Evolutionary conservation across 2,113 vertebrate genomes (phyloP).

Genomic region (Podocnemis expansa): DNA sequence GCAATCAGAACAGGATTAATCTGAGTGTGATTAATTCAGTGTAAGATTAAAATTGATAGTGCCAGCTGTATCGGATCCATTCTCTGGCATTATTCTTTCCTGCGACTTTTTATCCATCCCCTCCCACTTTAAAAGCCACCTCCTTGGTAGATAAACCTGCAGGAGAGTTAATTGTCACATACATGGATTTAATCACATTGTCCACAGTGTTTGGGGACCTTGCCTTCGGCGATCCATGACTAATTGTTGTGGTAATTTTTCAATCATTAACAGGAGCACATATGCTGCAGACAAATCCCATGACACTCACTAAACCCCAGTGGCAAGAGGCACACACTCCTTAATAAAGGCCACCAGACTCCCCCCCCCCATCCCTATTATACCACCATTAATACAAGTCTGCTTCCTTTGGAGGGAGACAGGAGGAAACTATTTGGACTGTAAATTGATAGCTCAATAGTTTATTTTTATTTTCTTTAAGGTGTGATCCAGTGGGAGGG

Average conservation of each 20-base stretch:
- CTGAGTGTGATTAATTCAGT: conserved; percentile 85
- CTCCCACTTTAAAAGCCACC: conserved; percentile 69
- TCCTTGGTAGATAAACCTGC: conserved; percentile 83
- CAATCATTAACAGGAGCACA: conserved; percentile 94
- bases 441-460: not conserved
- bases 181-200: conserved; percentile 98
- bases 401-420: not conserved
- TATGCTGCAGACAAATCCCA: conserved; percentile 89
- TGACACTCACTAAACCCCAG: conserved; percentile 74
- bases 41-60: conserved; percentile 86
- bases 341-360: conserved; percentile 68
- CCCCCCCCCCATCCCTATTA: conserved; percentile 35
- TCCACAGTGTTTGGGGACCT: conserved; percentile 78
- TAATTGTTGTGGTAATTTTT: conserved; percentile 93
- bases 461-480: not conserved
- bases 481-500: not conserved
- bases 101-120: conserved; percentile 61
- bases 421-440: not conserved
- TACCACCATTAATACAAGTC: conserved; percentile 57
- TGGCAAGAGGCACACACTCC: conserved; percentile 66
- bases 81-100: conserved; percentile 72
- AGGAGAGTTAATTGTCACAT: conserved; percentile 95
- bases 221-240: conserved; percentile 83
- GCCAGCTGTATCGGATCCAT: conserved; percentile 90
- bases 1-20: conserved; percentile 83